Evolutionary conservation across 2,888 invertebrate genomes (phyloP), one percentile per base, ranked within the genome.

Genomic region (Brenthis daphne): DNA sequence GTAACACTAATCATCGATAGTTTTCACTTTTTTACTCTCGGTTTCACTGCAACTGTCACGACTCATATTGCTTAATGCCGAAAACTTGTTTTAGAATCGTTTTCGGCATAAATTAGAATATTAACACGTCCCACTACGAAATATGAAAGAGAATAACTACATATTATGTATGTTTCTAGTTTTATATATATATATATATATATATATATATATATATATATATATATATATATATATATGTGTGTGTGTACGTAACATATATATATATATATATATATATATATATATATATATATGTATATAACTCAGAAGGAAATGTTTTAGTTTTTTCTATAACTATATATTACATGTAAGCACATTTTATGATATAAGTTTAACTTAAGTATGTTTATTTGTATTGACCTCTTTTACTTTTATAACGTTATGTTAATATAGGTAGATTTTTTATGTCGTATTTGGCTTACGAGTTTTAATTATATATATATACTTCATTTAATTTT

Each of bases 1-100:
- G 24, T 60, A 60, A 60, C 58, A 47, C 29, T n/a, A 60, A 60
- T 60, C 47, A 48, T 48, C 29, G 29, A 63, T 53, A 54, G 56
- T 47, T 67, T 67, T 67, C 67, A 67, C 67, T 67, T 67, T 67
- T 55, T 48, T 16, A 47, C 24, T 64, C 55, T 64, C 64, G 51
- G 61, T 67, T 67, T 67, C 67, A 43, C 67, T 56, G 24, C 20
- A 53, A 53, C 14, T 67, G 67, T 50, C 66, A 60, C 66, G 66
- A 65, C 12, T 63, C 53, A 37, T 51, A 37, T 53, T 53, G 53
- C 63, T 53, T 63, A 37, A 63, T 20, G 50, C 6, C 48, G 24
- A 61, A 61, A 67, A 61, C 67, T 56, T 3, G 67, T 67, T 56
- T 14, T 58, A n/a, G 48, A 50, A 14, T 5, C 48, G n/a, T 48